These are phyloP conservation scores for Hypsibius dujardini DNA, from an alignment of 1,140 invertebrate genomes.

Conservation along the genomic window DNA sequence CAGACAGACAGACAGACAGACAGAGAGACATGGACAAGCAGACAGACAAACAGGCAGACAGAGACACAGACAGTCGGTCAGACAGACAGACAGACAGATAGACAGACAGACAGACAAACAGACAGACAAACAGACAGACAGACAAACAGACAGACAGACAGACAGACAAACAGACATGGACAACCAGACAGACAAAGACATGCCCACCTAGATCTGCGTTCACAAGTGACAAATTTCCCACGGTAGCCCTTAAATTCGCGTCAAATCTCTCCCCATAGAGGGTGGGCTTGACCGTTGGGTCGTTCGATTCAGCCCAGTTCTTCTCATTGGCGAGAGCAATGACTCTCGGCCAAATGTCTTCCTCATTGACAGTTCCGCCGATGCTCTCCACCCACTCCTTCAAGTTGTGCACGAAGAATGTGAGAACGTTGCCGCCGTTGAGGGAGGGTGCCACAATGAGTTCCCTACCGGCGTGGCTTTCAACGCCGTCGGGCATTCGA, in stretches of 20 bases:
- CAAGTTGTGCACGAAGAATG: slow-evolving; percentile 59
- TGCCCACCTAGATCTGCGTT: slow-evolving; percentile 47
- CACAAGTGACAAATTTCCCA: slow-evolving; percentile 48
- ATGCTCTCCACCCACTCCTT: slow-evolving; percentile 60
- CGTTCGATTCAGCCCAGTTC: slow-evolving; percentile 26
- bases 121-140: too few species aligned
- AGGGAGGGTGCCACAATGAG: slow-evolving; percentile 64
- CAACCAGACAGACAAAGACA: too few species aligned
- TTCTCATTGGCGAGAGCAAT: slow-evolving; percentile 36
- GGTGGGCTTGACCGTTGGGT: slow-evolving; percentile 38
- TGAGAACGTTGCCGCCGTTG: slow-evolving; percentile 66
- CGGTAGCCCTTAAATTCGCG: slow-evolving; percentile 44
- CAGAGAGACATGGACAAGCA: too few species aligned
- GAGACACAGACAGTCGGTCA: too few species aligned
- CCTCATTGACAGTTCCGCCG: slow-evolving; percentile 51
- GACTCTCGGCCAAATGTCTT: slow-evolving; percentile 25
- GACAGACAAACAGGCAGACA: too few species aligned
- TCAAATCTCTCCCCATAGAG: slow-evolving; percentile 58
- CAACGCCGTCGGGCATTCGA: slow-evolving; percentile 23
- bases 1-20: too few species aligned
- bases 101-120: too few species aligned
- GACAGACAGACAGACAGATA: too few species aligned
- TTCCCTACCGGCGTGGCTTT: slow-evolving; percentile 38
- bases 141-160: too few species aligned
- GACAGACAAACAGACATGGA: too few species aligned